Conservation (phyloP, 2,888 invertebrate species). For the Trichogramma dendrolimi region DNA sequence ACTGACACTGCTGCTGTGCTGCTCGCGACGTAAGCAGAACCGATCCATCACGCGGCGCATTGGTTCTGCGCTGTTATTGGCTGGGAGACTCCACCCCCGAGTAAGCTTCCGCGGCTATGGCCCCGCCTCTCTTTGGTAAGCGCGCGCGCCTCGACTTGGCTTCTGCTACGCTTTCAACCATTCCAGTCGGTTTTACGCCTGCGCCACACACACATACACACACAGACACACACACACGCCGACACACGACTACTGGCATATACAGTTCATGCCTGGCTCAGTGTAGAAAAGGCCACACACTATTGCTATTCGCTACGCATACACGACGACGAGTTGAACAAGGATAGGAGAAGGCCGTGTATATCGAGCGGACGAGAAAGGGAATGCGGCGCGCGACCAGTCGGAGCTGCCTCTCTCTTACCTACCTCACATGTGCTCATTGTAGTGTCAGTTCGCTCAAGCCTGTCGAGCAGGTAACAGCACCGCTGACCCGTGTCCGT, state of each 20-base stretch:
- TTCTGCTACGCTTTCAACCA: constrained; percentile 10
- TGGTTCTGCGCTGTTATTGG: constrained; percentile 39
- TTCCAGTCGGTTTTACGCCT: too few relatives aligned
- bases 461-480: constrained; percentile 32
- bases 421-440: constrained; percentile 41
- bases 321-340: constrained; percentile 19
- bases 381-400: constrained; percentile 28
- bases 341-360: constrained; percentile 1
- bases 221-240: constrained; percentile 28
- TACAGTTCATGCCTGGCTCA: too few relatives aligned
- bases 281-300: too few relatives aligned
- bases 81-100: constrained; percentile 38
- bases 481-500: not conserved
- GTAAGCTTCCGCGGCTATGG: not conserved
- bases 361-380: constrained; percentile 16
- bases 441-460: constrained; percentile 35
- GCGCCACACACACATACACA: too few relatives aligned
- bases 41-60: constrained; percentile 50
- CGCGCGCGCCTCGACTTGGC: constrained; percentile 30
- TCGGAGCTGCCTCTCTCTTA: constrained; percentile 36
- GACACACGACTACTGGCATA: constrained; percentile 23
- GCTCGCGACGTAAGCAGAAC: constrained; percentile 30
- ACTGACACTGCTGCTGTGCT: constrained; percentile 12
- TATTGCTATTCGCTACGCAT: too few relatives aligned
- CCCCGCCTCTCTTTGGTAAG: constrained; percentile 29